Conservation (phyloP, 2,888 invertebrate species). For the Timema cristinae region DNA sequence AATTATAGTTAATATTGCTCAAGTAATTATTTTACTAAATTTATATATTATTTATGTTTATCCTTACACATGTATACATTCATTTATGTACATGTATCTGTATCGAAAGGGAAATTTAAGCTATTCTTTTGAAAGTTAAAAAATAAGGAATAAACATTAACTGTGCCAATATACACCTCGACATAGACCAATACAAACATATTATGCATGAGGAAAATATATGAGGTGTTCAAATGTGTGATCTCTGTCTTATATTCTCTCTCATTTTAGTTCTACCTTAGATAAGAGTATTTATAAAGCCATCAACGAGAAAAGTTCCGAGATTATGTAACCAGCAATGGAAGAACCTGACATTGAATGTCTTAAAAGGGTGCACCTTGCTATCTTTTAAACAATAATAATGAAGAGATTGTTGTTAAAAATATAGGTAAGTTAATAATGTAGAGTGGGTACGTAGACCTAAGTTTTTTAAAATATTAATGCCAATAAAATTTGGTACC, state of each 20-base stretch:
- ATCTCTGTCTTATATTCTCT: neutral
- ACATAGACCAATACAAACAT: slow-evolving; percentile 27
- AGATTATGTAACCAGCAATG: too few species aligned
- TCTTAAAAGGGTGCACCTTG: too few species aligned
- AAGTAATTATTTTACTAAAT: neutral
- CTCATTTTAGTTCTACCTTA: too few species aligned
- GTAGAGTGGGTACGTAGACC: too few species aligned
- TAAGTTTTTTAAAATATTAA: too few species aligned
- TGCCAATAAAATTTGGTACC: too few species aligned
- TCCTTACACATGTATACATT: neutral
- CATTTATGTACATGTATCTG: neutral
- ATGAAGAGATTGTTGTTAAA: too few species aligned
- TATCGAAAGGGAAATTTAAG: neutral
- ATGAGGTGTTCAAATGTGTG: neutral
- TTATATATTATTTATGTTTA: slow-evolving; percentile 10
- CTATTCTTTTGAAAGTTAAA: neutral
- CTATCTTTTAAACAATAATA: too few species aligned
- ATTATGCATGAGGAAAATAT: slow-evolving; percentile 15
- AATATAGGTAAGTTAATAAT: too few species aligned
- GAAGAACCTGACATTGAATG: too few species aligned
- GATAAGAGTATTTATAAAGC: too few species aligned
- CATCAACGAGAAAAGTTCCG: too few species aligned
- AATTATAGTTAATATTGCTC: neutral
- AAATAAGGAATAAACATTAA: neutral
- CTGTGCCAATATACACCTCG: slow-evolving; percentile 12